phyloP scores from a whole-genome alignment of 2,888 invertebrate species.

The Bembecia ichneumoniformis region DNA sequence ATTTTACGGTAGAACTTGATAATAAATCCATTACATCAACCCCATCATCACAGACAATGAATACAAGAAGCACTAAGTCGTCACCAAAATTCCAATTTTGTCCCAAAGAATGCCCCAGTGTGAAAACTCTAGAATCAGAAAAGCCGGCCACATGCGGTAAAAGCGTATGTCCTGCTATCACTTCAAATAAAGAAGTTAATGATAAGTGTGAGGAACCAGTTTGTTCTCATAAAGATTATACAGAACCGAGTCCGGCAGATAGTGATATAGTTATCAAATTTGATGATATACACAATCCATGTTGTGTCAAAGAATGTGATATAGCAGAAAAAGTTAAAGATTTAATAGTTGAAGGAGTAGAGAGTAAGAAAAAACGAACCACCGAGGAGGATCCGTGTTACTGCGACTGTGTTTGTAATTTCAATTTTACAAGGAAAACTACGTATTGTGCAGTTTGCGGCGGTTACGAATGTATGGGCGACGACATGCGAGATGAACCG shows the following conservation, averaged over 20 bases:
- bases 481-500: constrained; percentile 45
- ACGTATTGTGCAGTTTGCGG: constrained; percentile 60
- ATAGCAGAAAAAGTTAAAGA: constrained; percentile 50
- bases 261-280: constrained; percentile 43
- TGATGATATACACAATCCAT: constrained; percentile 46
- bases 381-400: constrained; percentile 35
- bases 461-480: constrained; percentile 55
- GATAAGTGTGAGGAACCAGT: constrained; percentile 24
- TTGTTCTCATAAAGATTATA: constrained; percentile 23
- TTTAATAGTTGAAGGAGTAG: constrained; percentile 39
- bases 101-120: constrained; percentile 37
- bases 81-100: constrained; percentile 34
- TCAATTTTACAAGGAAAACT: constrained; percentile 48
- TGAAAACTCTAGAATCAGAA: constrained; percentile 25
- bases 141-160: constrained; percentile 35
- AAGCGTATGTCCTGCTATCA: constrained; percentile 25
- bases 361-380: constrained; percentile 24
- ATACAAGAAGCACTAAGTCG: constrained; percentile 13
- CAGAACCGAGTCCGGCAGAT: constrained; percentile 49
- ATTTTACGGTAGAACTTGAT: constrained; percentile 54
- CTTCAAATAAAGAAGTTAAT: constrained; percentile 10
- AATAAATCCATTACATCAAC: constrained; percentile 15
- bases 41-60: neutral
- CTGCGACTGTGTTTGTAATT: constrained; percentile 57
- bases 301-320: constrained; percentile 50